Evolutionary conservation across 2,113 vertebrate genomes (phyloP).

Genomic region (Phainopepla nitens): DNA sequence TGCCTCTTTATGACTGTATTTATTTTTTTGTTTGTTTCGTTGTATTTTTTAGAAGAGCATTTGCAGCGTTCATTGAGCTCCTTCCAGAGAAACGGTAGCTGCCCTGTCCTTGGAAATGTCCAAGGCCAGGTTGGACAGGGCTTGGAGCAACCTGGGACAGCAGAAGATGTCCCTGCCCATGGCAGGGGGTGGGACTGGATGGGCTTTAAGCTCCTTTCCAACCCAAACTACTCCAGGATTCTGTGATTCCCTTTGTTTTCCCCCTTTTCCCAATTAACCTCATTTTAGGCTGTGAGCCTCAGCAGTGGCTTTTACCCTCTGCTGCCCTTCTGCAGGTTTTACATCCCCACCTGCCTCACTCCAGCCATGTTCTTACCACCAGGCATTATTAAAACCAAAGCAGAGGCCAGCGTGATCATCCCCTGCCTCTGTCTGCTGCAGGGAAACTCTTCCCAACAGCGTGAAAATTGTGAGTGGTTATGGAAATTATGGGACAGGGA

Average conservation of each 20-base stretch:
- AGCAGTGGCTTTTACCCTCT: not conserved
- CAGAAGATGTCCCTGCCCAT: not conserved
- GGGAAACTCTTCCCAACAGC: not conserved
- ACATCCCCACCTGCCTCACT: not conserved
- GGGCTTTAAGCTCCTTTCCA: not conserved
- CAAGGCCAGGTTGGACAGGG: not conserved
- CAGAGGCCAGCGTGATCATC: not conserved
- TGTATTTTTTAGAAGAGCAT: not conserved
- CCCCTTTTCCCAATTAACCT: not conserved
- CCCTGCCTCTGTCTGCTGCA: not conserved
- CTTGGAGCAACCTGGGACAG: not conserved
- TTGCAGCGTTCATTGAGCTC: not conserved
- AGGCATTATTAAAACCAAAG: not conserved
- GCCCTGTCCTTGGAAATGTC: not conserved
- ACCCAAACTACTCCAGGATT: not conserved
- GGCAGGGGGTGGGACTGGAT: fast-evolving
- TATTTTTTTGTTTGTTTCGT: not conserved
- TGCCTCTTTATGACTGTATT: not conserved
- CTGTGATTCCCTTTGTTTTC: not conserved
- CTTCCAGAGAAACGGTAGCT: not conserved
- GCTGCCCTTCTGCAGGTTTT: not conserved
- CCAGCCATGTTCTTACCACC: fast-evolving
- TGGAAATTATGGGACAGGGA: conserved; percentile 1
- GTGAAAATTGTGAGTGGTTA: not conserved
- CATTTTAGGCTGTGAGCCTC: not conserved